Base-by-base conservation (phyloP, 2,888 invertebrate genomes). In the Oscheius onirici region DNA sequence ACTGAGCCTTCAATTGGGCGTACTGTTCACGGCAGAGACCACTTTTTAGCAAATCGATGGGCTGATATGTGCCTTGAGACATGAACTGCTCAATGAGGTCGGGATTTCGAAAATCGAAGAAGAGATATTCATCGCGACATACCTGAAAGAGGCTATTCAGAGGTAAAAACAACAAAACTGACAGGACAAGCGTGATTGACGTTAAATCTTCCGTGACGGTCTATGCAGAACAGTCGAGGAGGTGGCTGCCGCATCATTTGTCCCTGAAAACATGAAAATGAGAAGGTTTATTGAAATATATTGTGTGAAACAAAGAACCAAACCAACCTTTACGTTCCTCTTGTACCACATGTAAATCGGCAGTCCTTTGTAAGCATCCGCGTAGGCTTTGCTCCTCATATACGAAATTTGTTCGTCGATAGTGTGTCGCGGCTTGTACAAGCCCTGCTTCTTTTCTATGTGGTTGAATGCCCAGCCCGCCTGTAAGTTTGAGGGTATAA, bases 31-130 rank as follows among this genome's bases (percentile, higher is more conserved):
- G 72, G 44, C 86, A 86, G 11, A 86, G 73, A 3, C 86, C 86
- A 41, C 83, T 77, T 60, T 82, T 83, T 26, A 86, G 73, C 49
- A 86, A 75, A 15, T 80, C 80, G 61, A 86, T 78, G 11, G 84
- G 86, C 61, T 83, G 78, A 67, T 84, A 81, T 0, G 86, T 86
- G 57, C 86, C 86, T 41, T 81, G 75, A 49, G 65, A 65, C 44
- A 80, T 51, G 60, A 80, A 78, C 63, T 80, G 80, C 60, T 84
- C 78, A 26, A 86, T 82, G 44, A 86, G 72, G 8, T 73, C 58
- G n/a, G 86, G 86, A 71, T 86, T 86, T 71, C 86, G 75, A 66
- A 82, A 87, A 72, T 86, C 85, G 74, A 86, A 86, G 75, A 84
- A 86, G 24, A 86, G 71, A 73, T 86, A 86, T 69, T 86, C 86